These are phyloP conservation scores for Charaxes varanes DNA, from an alignment of 1,140 invertebrate species.

Conservation along the genomic window DNA sequence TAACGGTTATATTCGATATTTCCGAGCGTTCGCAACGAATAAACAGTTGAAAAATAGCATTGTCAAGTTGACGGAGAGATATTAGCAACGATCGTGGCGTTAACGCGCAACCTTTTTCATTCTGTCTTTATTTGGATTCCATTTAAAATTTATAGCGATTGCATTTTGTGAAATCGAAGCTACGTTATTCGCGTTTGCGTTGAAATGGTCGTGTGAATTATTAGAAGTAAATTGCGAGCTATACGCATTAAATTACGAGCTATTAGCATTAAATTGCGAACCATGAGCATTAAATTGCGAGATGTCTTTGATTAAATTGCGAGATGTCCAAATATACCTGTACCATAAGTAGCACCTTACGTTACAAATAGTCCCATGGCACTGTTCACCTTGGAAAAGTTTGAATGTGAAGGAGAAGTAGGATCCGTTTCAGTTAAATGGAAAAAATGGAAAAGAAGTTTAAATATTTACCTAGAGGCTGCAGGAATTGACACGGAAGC, in stretches of 20 bases:
- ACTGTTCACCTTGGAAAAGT: too few relatives aligned
- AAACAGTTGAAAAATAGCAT: constrained; percentile 20
- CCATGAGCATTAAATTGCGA: too few relatives aligned
- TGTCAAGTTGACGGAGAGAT: constrained; percentile 19
- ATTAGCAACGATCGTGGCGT: constrained; percentile 19
- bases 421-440: constrained; percentile 23
- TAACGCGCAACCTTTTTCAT: constrained; percentile 15
- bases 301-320: too few relatives aligned
- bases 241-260: too few relatives aligned
- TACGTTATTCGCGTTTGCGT: not conserved
- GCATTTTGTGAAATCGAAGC: constrained; percentile 3
- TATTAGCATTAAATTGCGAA: too few relatives aligned
- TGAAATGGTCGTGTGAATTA: too few relatives aligned
- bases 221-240: too few relatives aligned
- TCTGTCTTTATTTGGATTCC: constrained; percentile 17
- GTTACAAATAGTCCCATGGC: too few relatives aligned
- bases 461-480: constrained; percentile 34
- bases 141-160: constrained; percentile 17
- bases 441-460: constrained; percentile 33
- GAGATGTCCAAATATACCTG: too few relatives aligned
- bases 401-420: too few relatives aligned
- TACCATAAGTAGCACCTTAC: too few relatives aligned
- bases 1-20: constrained; percentile 9
- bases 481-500: constrained; percentile 16
- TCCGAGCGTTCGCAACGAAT: constrained; percentile 15